Base-by-base conservation (phyloP, 2,113 vertebrate genomes). In the Epinephelus cyanopodus region DNA sequence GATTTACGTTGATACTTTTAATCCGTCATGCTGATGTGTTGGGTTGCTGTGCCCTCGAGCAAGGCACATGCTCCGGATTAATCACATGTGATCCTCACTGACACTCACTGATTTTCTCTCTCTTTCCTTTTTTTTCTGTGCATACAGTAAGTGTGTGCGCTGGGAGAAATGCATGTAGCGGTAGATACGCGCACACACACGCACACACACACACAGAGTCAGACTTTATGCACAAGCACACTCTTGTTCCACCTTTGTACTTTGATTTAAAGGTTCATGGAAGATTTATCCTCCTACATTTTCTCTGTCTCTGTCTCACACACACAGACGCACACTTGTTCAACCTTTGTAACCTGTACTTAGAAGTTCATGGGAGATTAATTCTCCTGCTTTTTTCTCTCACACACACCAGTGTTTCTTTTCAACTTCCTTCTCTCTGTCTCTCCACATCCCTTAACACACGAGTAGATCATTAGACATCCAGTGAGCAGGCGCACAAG, bases 1-100 rank as follows among this genome's bases (percentile, higher is more conserved):
- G 85, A 76, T 90, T 90, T 84, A 70, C 60, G 68, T 74, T 85
- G 81, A 87, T 84, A 61, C 75, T 81, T 89, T 75, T 78, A 89
- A 92, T 90, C 85, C 60, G 67, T 87, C 85, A 72, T 52, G 81
- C 74, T 6, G 5, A 62, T 71, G 83, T 81, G 73, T 67, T 62
- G 74, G 42, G 73, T 70, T 69, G 78, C 58, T 29, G 11, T 90
- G 78, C 81, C 91, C 87, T 81, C 18, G 71, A 92, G 85, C 83
- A 90, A 89, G 81, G 87, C 89, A 89, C 70, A 79, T 52, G 53
- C 58, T 74, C 60, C 2, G 54, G 79, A 87, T 88, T 90, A 85
- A 83, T 85, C 73, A 25, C 72, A 48, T 67, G 58, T 61, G 68
- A 87, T 67, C 37, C 85, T 61, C 9, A 11, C 74, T 73, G 70